These are phyloP conservation scores for Neodon shergylaensis DNA, from an alignment of 2,113 vertebrate genomes.

Conservation along the genomic window DNA sequence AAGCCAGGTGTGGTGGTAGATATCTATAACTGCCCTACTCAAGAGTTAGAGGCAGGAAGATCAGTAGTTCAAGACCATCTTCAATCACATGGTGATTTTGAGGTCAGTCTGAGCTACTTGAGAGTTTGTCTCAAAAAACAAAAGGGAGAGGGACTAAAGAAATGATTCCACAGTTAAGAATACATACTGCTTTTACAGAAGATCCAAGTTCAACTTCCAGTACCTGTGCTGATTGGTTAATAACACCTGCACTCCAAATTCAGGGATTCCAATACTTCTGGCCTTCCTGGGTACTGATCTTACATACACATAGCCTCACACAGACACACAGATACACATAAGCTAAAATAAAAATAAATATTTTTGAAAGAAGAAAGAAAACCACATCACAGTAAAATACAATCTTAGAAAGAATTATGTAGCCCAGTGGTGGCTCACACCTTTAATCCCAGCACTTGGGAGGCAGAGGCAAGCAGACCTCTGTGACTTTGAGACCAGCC, in stretches of 20 bases:
- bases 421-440: neutral
- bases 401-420: neutral
- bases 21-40: neutral
- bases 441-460: neutral
- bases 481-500: neutral
- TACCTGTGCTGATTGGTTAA: neutral
- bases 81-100: neutral
- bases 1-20: neutral
- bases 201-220: neutral
- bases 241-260: neutral
- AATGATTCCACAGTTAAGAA: neutral
- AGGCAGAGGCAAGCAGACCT: neutral
- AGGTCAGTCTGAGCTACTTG: neutral
- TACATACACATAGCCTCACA: neutral
- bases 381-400: neutral
- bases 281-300: neutral
- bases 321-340: neutral
- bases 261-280: neutral
- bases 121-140: neutral
- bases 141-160: neutral
- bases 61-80: neutral
- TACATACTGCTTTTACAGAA: neutral
- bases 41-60: neutral
- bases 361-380: neutral
- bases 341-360: neutral